phyloP scores from a whole-genome alignment of 2,797 vertebrate genomes.

The Microctenopoma lineatum region DNA sequence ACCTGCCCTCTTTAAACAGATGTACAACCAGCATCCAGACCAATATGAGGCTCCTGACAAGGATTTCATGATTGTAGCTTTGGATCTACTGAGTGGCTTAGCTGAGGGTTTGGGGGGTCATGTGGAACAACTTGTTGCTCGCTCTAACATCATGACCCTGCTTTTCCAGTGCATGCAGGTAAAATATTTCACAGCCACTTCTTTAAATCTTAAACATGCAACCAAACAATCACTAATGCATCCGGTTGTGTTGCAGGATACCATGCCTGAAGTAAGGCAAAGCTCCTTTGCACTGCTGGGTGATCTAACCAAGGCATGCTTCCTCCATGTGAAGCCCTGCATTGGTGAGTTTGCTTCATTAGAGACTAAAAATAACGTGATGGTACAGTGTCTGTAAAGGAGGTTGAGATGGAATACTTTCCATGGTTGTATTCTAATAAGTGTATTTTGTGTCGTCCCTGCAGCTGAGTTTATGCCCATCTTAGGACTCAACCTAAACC shows the following conservation, averaged over 20 bases:
- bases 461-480: constrained; percentile 97
- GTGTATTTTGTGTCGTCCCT: constrained; percentile 11
- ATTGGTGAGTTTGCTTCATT: constrained; percentile 85
- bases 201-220: neutral
- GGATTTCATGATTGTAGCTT: constrained; percentile 97
- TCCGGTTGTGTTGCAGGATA: constrained; percentile 82
- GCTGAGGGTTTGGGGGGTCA: constrained; percentile 91
- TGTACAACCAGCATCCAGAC: constrained; percentile 95
- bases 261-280: constrained; percentile 96
- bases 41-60: constrained; percentile 96
- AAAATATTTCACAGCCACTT: neutral
- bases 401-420: neutral
- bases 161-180: constrained; percentile 99
- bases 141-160: constrained; percentile 96
- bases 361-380: neutral
- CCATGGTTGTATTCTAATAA: constrained; percentile 9
- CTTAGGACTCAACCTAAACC: constrained; percentile 94
- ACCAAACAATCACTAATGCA: too few relatives aligned
- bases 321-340: constrained; percentile 94
- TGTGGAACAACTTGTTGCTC: constrained; percentile 93
- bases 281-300: constrained; percentile 95
- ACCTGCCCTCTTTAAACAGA: constrained; percentile 71
- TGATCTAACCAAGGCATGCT: constrained; percentile 95
- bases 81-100: constrained; percentile 93
- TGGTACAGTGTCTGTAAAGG: neutral